Evolutionary conservation across 2,113 vertebrate genomes (phyloP), one percentile per base, ranked within the genome.

Genomic region (Tragelaphus imberbis): DNA sequence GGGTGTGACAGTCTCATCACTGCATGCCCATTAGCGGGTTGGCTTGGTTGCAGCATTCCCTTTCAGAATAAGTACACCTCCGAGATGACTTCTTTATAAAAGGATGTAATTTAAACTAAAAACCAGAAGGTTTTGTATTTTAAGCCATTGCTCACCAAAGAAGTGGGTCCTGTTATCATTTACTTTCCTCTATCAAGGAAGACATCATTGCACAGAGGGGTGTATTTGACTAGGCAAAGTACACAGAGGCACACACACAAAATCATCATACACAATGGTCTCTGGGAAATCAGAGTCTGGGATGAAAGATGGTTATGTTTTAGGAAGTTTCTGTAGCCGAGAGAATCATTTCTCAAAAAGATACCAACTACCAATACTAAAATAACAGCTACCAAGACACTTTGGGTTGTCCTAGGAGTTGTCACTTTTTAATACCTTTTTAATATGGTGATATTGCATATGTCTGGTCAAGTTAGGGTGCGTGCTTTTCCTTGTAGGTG

Each of bases 141-240:
- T 93, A 97, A 95, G 23, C 36, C 79, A 27, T 97, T 97, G 96
- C 98, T 97, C 95, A 96, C 63, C 25, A 84, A 92, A 96, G 92
- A 68, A 98, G 88, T 33, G 3, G 25, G 58, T 68, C 49, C 55
- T 63, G 23, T 82, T 95, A 65, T 82, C 23, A 90, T 90, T 98
- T 97, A 90, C 85, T 59, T 96, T 55, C 17, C 40, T 90, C 84
- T 98, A 96, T 97, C 98, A 97, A 68, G n/a, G 71, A 97, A 98
- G 93, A 95, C 91, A 92, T 40, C 12, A 61, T 40, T 47, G 30
- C 68, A 40, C 44, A 53, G 59, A 97, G 84, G 95, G 96, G 94
- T 97, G 97, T 95, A 88, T 77, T 93, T 97, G 96, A 98, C 88
- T 89, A 84, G 55, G 95, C 36, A 97, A 61, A 90, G 28, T 71